A percentile compares a stretch with the other conserved stretches of the same genome.
These are phyloP conservation scores for Heliconius himera DNA, from an alignment of 1,140 invertebrate genomes.

Conservation along the genomic window DNA sequence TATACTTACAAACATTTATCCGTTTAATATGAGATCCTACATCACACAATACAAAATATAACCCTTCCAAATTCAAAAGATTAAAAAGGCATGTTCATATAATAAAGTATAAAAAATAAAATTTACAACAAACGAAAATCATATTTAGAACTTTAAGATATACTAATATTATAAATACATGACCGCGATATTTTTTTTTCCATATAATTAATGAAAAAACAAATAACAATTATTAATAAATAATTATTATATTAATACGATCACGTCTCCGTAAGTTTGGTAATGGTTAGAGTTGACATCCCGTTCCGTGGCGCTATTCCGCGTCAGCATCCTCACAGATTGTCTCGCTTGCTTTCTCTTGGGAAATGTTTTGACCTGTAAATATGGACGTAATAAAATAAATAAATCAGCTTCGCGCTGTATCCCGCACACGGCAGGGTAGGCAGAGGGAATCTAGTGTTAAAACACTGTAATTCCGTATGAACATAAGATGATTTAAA, in stretches of 20 bases:
- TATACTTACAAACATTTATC: background rate
- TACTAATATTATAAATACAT: background rate
- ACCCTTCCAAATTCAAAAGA: background rate
- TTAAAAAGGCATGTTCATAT: background rate
- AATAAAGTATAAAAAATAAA: background rate
- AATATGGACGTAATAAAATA: background rate
- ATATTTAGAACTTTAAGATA: background rate
- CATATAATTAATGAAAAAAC: background rate
- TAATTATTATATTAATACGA: constrained; percentile 7
- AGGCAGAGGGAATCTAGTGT: too few species aligned
- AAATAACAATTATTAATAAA: background rate
- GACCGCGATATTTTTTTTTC: too few species aligned
- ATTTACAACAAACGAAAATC: too few species aligned
- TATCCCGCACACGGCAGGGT: too few species aligned
- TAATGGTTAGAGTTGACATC: constrained; percentile 74
- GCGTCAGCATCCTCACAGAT: constrained; percentile 73
- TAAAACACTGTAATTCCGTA: too few species aligned
- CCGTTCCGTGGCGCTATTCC: constrained; percentile 66
- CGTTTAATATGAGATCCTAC: background rate
- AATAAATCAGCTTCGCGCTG: too few species aligned
- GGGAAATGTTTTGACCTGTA: constrained; percentile 80
- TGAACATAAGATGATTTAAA: too few species aligned
- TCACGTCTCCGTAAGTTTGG: constrained; percentile 45
- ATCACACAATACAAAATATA: constrained; percentile 1
- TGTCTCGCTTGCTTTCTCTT: constrained; percentile 77